Percentiles rank a stretch among this genome's conserved stretches.
Evolutionary conservation across 2,888 invertebrate genomes (phyloP).

Genomic region (Parnassius glacialis): DNA sequence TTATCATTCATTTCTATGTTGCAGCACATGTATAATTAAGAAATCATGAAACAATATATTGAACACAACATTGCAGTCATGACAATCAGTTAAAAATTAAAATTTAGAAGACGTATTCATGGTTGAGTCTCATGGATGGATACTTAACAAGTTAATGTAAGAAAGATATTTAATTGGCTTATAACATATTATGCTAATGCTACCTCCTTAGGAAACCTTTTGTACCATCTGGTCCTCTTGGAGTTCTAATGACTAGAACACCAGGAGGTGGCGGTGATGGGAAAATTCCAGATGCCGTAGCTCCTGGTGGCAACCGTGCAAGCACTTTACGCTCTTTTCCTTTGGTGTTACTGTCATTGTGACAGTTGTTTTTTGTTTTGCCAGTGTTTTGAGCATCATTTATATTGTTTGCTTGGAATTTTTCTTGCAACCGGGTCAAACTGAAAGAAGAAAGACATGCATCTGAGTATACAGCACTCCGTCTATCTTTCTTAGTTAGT

Average conservation of each 20-base stretch:
- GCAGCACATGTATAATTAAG: slow-evolving; percentile 8
- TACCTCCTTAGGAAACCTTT: slow-evolving; percentile 73
- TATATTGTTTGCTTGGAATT: slow-evolving; percentile 68
- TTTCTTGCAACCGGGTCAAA: slow-evolving; percentile 68
- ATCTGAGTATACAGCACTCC: too few relatives aligned
- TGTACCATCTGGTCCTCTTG: slow-evolving; percentile 90
- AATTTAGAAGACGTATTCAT: slow-evolving; percentile 17
- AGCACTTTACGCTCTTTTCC: slow-evolving; percentile 68
- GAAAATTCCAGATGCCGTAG: slow-evolving; percentile 58
- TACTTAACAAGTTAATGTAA: slow-evolving; percentile 16
- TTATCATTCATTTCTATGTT: not conserved
- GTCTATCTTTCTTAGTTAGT: too few relatives aligned
- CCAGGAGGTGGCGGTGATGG: slow-evolving; percentile 72
- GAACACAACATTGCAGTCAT: slow-evolving; percentile 7
- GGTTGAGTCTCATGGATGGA: slow-evolving; percentile 26
- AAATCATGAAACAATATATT: slow-evolving; percentile 10
- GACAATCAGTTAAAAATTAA: slow-evolving; percentile 9
- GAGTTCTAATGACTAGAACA: slow-evolving; percentile 84
- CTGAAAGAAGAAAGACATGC: slow-evolving; percentile 46
- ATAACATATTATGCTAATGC: slow-evolving; percentile 44
- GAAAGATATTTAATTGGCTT: slow-evolving; percentile 15
- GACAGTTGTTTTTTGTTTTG: slow-evolving; percentile 57
- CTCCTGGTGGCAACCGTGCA: slow-evolving; percentile 60
- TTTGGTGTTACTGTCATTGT: slow-evolving; percentile 59
- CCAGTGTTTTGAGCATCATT: slow-evolving; percentile 58